Percentiles rank a stretch among this genome's conserved stretches.
Evolutionary conservation across 2,113 vertebrate species (phyloP).

Genomic region (Lethenteron reissneri): DNA sequence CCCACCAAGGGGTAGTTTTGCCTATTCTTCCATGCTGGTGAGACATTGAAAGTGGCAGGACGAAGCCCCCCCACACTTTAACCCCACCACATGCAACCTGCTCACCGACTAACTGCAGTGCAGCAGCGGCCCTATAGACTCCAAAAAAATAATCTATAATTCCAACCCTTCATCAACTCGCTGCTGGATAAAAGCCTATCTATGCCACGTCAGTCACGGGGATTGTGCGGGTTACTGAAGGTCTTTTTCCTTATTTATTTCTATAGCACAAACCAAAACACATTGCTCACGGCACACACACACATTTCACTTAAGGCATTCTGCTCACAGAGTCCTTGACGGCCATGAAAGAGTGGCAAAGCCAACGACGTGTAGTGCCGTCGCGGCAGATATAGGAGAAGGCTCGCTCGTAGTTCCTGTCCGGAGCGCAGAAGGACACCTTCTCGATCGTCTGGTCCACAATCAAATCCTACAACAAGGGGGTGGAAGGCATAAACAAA

Average conservation of each 20-base stretch:
- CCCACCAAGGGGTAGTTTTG: no score
- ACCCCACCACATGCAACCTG: no score
- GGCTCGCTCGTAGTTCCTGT: conserved; percentile 86
- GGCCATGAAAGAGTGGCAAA: conserved; percentile 97
- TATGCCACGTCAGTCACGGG: background rate
- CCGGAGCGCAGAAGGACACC: conserved; percentile 95
- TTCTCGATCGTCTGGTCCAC: conserved; percentile 99
- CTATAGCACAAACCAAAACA: no score
- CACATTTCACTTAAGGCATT: no score
- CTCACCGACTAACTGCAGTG: no score
- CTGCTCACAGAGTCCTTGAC: conserved; percentile 77
- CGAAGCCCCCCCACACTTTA: no score
- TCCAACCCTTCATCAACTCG: background rate
- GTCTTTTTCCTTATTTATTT: background rate
- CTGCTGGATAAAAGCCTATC: background rate
- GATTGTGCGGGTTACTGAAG: background rate
- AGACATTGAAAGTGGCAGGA: no score
- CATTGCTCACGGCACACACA: no score
- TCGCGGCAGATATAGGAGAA: conserved; percentile 98
- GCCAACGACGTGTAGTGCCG: conserved; percentile 93
- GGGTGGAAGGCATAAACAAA: background rate
- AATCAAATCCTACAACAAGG: conserved; percentile 54
- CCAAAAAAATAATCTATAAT: no score
- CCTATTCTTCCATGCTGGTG: no score
- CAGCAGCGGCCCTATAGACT: no score